Evolutionary conservation across 2,797 vertebrate species (phyloP).

Genomic region (Synanceia verrucosa): DNA sequence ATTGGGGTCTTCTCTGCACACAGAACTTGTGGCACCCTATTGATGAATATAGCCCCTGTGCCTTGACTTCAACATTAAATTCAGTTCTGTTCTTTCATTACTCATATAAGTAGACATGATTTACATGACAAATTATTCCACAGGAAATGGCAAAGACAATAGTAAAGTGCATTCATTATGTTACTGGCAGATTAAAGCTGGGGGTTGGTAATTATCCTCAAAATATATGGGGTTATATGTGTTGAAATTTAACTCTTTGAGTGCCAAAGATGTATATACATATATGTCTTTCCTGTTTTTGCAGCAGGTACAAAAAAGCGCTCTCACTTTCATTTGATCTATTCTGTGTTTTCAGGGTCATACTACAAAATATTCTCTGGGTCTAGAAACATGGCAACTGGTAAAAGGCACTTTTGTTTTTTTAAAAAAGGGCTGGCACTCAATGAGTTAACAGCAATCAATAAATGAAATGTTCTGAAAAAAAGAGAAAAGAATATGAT

Average conservation of each 20-base stretch:
- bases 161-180: slow-evolving; percentile 63
- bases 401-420: too few relatives aligned
- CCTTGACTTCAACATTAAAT: slow-evolving; percentile 35
- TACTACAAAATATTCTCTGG: too few relatives aligned
- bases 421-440: too few relatives aligned
- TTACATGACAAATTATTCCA: slow-evolving; percentile 13
- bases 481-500: not conserved
- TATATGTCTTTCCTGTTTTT: too few relatives aligned
- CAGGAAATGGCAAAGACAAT: slow-evolving; percentile 36
- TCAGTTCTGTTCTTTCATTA: slow-evolving; percentile 51
- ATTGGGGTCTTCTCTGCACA: slow-evolving; percentile 41
- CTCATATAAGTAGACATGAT: slow-evolving; percentile 35
- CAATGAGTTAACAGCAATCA: too few relatives aligned
- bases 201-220: not conserved
- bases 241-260: too few relatives aligned
- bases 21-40: slow-evolving; percentile 20
- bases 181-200: not conserved
- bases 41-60: slow-evolving; percentile 69
- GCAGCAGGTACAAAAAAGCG: too few relatives aligned
- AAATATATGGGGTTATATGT: not conserved
- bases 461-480: not conserved
- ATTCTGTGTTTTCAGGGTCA: too few relatives aligned
- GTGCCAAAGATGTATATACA: too few relatives aligned
- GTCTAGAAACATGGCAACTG: too few relatives aligned
- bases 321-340: too few relatives aligned